A percentile compares a stretch with the other conserved stretches of the same genome.
phyloP scores from a whole-genome alignment of 1,140 invertebrate species.

The Ooceraea biroi region DNA sequence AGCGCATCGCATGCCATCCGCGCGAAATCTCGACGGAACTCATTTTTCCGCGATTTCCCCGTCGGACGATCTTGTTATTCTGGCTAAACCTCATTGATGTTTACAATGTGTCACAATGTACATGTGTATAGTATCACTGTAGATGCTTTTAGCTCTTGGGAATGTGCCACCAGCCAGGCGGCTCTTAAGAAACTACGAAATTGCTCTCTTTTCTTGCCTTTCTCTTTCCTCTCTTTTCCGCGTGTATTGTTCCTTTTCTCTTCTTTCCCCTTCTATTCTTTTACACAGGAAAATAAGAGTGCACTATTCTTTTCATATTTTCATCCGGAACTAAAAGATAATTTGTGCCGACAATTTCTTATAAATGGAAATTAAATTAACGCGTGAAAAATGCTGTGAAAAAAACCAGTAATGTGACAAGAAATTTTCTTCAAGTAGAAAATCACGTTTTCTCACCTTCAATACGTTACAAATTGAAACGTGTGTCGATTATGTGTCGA shows the following conservation, averaged over 20 bases:
- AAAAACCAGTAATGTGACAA: too few relatives aligned
- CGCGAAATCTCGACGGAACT: conserved; percentile 46
- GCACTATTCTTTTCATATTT: too few relatives aligned
- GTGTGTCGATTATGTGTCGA: too few relatives aligned
- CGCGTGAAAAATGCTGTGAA: too few relatives aligned
- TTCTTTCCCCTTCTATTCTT: conserved; percentile 20
- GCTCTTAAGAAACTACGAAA: conserved; percentile 54
- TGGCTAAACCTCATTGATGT: conserved; percentile 65
- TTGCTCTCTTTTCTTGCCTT: not conserved
- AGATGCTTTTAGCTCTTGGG: conserved; percentile 71
- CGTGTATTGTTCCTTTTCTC: conserved; percentile 6
- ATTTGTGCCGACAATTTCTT: too few relatives aligned
- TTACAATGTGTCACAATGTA: conserved; percentile 74
- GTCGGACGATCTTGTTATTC: conserved; percentile 52
- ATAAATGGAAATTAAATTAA: too few relatives aligned
- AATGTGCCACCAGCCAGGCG: conserved; percentile 28
- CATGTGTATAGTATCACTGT: conserved; percentile 56
- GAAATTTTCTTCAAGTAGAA: too few relatives aligned
- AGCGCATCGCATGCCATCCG: conserved; percentile 38
- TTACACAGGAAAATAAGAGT: too few relatives aligned
- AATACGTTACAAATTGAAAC: too few relatives aligned
- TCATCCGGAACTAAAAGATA: too few relatives aligned
- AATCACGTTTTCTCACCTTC: too few relatives aligned
- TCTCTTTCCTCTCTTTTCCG: too few relatives aligned
- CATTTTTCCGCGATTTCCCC: conserved; percentile 13